Evolutionary conservation across 1,140 invertebrate species (phyloP), one percentile per base, ranked within the genome.

Genomic region (Apis cerana): DNA sequence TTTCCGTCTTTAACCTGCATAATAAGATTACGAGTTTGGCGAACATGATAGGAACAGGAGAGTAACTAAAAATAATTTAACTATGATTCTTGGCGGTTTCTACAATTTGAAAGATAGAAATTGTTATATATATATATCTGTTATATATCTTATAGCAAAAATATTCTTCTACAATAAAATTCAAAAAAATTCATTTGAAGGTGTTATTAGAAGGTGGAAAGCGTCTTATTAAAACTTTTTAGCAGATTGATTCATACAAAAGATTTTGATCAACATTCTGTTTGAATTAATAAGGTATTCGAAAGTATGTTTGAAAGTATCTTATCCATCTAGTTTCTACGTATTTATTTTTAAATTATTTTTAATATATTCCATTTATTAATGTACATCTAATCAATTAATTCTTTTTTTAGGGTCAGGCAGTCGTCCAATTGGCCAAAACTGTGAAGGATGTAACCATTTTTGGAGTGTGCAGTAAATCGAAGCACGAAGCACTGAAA

Each of bases 381-480:
- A 43, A 43, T 7, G 5, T 62, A 69, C 23, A 69, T 69, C 50
- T n/a, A 69, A 0, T 50, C 50, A 17, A 52, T 75, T 33, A 58
- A 80, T 79, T 74, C 85, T 81, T 70, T 17, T 94, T 95, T 83
- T 90, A 97, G 97, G 98, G 98, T 74, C 96, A 97, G 94, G 97
- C 97, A 5, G 95, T 98, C 13, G 96, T 96, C 43, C 97, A 98
- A 92, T 94, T 98, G 64, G 96, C 96, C 58, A 96, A 96, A 94
- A 97, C 97, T 0, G 96, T 98, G n/a, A 95, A 96, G 15, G 96
- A 98, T 89, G 96, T 98, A 15, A 97, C 96, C 11, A 95, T 98
- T 50, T 97, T 97, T 93, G 98, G 97, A 17, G 96, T 98, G 1
- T 97, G 97, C 90, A 97, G 97, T 43, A 97, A 97, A 91, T 94